Evolutionary conservation across 2,888 invertebrate genomes (phyloP), one percentile per base, ranked within the genome.

Genomic region (Sphaerophoria taeniata): DNA sequence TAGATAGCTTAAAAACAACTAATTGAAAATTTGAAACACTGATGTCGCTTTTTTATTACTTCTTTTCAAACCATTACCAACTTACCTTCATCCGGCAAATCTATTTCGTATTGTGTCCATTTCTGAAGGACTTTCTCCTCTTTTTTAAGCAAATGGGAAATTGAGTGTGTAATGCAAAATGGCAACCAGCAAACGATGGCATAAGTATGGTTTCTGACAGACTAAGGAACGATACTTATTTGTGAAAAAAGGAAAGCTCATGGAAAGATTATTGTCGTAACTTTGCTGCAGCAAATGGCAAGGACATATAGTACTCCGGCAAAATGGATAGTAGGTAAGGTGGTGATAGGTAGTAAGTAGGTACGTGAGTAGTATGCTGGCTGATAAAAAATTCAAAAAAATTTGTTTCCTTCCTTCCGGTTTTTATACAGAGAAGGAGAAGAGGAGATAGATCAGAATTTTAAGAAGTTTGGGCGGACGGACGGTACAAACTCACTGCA

Each of bases 141-240:
- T 45, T 34, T 34, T 45, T 12, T 9, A 36, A 33, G 47, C 11
- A 79, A 84, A 74, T 71, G 75, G 51, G 61, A 84, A 79, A 79
- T 79, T 79, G 79, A 79, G 79, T 75, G 55, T 75, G 60, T 78
- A 78, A 82, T 77, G 82, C 61, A 78, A 73, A 71, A 39, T 75
- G 16, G 7, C 14, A 36, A 33, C 60, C 24, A 60, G 47, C 39
- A 55, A 67, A 56, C 55, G 24, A 33, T 34, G 71, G 63, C 12
- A 14, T 14, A 33, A 47, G 31, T 63, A 63, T 63, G 49, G 65
- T 65, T 3, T 7, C 14, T 65, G 36, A 2, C 36, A 47, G 31
- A 47, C 1, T 6, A 45, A 6, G 33, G 33, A 7, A 49, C 34
- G n/a, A 36, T 14, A 16, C 16, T 65, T 16, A 1, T 2, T n/a